Evolutionary conservation across 64 coral and sea anemone species (phyloP).

Genomic region (Montipora foliosa): DNA sequence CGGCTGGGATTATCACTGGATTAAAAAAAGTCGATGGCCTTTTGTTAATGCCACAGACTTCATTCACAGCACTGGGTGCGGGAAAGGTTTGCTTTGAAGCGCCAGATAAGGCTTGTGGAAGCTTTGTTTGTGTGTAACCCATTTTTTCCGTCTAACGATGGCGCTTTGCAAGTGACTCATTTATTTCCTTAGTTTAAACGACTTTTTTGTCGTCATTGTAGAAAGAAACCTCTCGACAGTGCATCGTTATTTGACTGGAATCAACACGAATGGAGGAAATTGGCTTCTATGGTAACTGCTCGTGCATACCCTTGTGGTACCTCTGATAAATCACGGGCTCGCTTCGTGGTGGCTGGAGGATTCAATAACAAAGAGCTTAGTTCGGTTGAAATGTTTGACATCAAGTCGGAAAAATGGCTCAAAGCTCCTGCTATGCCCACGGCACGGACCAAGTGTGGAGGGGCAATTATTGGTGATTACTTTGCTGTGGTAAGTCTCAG

Average conservation of each 20-base stretch:
- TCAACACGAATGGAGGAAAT: constrained; percentile 54
- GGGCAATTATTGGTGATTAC: constrained; percentile 56
- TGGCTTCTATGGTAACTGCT: constrained; percentile 49
- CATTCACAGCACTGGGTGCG: no score
- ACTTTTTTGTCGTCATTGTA: not conserved
- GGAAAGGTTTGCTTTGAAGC: no score
- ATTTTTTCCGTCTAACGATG: no score
- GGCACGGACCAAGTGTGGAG: constrained; percentile 59
- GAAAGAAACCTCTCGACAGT: constrained; percentile 58
- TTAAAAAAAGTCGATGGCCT: no score
- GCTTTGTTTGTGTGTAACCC: no score
- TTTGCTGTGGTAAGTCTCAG: constrained; percentile 77
- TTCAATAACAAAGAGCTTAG: constrained; percentile 60
- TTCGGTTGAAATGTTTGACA: constrained; percentile 61
- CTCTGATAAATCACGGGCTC: constrained; percentile 57
- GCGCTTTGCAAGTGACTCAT: no score
- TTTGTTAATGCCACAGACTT: no score
- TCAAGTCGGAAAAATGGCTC: constrained; percentile 71
- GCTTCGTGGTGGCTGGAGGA: constrained; percentile 72
- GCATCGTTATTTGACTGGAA: constrained; percentile 70
- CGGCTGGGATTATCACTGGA: no score
- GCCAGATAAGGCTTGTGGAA: no score
- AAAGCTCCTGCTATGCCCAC: constrained; percentile 63
- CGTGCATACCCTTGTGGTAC: constrained; percentile 59
- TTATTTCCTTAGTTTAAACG: not conserved